Base-by-base conservation (phyloP, 2,113 vertebrate species). In the Tringa solitaria region DNA sequence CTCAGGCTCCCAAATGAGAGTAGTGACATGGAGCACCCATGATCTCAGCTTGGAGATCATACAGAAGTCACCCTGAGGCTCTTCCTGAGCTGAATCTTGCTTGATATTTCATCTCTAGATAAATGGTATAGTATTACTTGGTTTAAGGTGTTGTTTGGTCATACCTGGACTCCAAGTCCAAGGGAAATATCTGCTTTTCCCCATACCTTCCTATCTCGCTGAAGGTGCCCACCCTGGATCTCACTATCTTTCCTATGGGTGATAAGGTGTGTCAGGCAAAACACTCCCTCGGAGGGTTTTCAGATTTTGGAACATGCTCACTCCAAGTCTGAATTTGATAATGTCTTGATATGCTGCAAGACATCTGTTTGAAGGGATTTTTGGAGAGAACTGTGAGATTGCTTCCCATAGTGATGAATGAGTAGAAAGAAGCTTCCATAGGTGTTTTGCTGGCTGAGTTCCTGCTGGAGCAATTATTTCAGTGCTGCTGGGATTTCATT, bases 381-480 rank as follows among this genome's bases (percentile, higher is more conserved):
- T 96, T 94, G 92, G 90, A 94, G 69, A 78, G 64, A 84, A 59
- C 87, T 57, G 37, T n/a, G 59, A 85, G 76, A 68, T 86, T 75
- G 61, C 93, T 95, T 95, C 92, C 69, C 88, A 27, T 84, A 78
- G 87, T 2, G 61, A 84, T 89, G 90, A 84, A 77, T 81, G 88
- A 92, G 50, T 20, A 74, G 43, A 45, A 19, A 93, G 83, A 70
- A 84, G 73, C 61, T 96, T 95, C 96, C 89, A 92, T 95, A 95
- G 96, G 95, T 97, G 92, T 84, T 96, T 50, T 2, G 1, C 80
- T 95, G 96, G 92, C 92, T 74, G 84, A 30, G 83, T 43, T 95
- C 95, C 96, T 94, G 83, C 92, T 94, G 96, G 94, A 96, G 89
- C 78, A 88, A 84, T 89, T 84, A 82, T 89, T 90, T 73, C 64